phyloP scores from a whole-genome alignment of 2,113 vertebrate genomes.

The Brienomyrus brachyistius region DNA sequence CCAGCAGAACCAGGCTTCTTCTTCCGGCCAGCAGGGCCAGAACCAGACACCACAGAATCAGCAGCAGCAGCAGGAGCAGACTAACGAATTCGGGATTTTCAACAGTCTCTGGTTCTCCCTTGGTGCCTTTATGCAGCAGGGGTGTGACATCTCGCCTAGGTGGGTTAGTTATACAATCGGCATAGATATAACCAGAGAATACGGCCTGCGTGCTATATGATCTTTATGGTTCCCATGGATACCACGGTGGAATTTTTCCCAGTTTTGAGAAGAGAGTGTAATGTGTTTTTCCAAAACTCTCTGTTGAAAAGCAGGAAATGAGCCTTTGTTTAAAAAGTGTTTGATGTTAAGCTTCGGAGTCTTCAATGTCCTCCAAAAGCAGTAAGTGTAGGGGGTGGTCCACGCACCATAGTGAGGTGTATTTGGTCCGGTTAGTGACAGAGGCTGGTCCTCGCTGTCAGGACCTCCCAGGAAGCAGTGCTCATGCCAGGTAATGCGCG shows the following conservation, averaged over 20 bases:
- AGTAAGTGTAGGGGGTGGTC: background rate
- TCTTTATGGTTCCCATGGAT: background rate
- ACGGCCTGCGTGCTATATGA: background rate
- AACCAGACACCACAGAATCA: constrained; percentile 71
- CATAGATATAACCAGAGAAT: constrained; percentile 5
- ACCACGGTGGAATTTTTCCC: background rate
- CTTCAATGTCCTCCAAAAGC: background rate
- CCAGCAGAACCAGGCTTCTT: constrained; percentile 49
- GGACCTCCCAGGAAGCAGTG: background rate
- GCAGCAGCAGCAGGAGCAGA: constrained; percentile 64
- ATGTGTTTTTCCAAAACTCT: constrained; percentile 10
- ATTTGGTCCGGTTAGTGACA: background rate
- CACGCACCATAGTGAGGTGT: background rate
- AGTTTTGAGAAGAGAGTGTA: background rate
- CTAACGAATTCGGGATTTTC: constrained; percentile 98
- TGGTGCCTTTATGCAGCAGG: constrained; percentile 98
- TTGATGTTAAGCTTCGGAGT: background rate
- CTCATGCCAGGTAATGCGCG: no score
- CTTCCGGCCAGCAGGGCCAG: constrained; percentile 72
- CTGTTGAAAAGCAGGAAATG: background rate
- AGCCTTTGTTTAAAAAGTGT: background rate
- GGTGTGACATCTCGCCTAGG: constrained; percentile 98
- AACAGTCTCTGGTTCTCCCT: constrained; percentile 98
- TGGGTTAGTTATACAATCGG: constrained; percentile 48
- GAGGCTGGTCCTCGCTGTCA: background rate